A percentile compares a stretch with the other conserved stretches of the same genome.
Conservation (phyloP, 2,113 vertebrate species). For the Dipodomys spectabilis region DNA sequence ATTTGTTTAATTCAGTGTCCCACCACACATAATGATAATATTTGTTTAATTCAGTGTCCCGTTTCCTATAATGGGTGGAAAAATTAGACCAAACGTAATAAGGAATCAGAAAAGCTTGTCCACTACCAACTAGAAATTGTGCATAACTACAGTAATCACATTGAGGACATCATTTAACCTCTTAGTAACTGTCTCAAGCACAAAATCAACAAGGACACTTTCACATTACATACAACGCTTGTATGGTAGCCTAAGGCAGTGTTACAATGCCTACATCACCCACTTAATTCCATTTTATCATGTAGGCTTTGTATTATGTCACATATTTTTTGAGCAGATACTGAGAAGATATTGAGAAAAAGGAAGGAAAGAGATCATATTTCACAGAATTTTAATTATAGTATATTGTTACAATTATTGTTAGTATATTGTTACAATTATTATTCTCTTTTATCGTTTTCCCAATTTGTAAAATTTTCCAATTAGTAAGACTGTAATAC, state of each 20-base stretch:
- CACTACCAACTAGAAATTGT: neutral
- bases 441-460: no score
- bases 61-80: neutral
- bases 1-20: neutral
- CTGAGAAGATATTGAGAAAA: neutral
- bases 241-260: no score
- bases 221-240: neutral
- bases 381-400: neutral
- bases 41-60: neutral
- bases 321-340: no score
- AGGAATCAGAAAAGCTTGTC: neutral
- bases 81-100: neutral
- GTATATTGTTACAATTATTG: neutral
- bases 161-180: no score
- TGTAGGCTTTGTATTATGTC: neutral
- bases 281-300: neutral
- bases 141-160: neutral
- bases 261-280: neutral
- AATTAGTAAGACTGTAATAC: neutral
- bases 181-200: neutral
- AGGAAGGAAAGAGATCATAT: no score
- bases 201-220: neutral
- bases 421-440: no score
- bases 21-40: neutral
- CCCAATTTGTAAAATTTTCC: neutral